These are phyloP conservation scores for Periophthalmus magnuspinnatus DNA, from an alignment of 2,797 vertebrate genomes.

Conservation along the genomic window DNA sequence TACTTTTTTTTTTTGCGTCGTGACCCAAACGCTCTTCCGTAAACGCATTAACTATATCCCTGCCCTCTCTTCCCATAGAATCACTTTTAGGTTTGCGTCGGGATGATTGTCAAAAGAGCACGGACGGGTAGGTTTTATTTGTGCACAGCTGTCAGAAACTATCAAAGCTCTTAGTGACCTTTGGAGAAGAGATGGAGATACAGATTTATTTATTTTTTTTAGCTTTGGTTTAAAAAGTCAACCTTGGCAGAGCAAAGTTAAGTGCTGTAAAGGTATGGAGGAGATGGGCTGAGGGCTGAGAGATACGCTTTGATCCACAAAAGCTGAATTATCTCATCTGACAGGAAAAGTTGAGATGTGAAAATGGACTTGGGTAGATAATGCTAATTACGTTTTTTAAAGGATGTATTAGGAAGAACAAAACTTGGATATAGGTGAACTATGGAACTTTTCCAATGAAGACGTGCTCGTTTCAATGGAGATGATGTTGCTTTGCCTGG, in stretches of 20 bases:
- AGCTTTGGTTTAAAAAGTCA: constrained; percentile 45
- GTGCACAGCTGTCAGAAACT: constrained; percentile 50
- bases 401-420: neutral
- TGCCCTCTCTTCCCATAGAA: neutral
- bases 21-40: constrained; percentile 24
- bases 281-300: neutral
- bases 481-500: no score
- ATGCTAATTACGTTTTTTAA: neutral
- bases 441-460: no score
- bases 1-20: neutral
- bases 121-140: constrained; percentile 49
- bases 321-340: neutral
- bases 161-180: constrained; percentile 59
- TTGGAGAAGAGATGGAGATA: constrained; percentile 42
- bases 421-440: neutral
- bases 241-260: constrained; percentile 26
- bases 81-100: constrained; percentile 15
- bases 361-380: neutral
- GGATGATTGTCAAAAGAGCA: constrained; percentile 55
- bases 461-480: no score
- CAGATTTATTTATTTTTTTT: constrained; percentile 38
- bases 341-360: neutral
- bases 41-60: constrained; percentile 17
- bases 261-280: constrained; percentile 10
- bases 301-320: neutral